These are phyloP conservation scores for Neoarius graeffei DNA, from an alignment of 2,113 vertebrate genomes.

Conservation along the genomic window DNA sequence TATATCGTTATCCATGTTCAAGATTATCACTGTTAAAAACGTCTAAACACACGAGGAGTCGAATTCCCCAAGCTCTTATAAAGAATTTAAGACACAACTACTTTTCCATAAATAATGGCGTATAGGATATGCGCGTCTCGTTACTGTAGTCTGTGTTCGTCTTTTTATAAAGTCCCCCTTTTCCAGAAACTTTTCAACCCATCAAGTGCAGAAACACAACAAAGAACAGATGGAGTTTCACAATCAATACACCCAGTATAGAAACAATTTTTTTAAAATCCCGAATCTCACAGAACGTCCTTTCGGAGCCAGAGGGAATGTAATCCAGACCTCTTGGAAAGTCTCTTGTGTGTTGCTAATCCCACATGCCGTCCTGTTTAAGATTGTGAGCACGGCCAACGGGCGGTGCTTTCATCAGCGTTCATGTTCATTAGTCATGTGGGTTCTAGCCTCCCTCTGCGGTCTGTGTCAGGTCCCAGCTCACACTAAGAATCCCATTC, in stretches of 20 bases:
- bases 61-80: not conserved
- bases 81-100: not conserved
- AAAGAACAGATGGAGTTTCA: slow-evolving; percentile 48
- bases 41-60: not conserved
- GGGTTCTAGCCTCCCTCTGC: slow-evolving; percentile 12
- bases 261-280: not conserved
- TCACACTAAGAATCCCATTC: not conserved
- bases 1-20: not conserved
- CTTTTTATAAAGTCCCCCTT: not conserved
- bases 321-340: slow-evolving; percentile 35
- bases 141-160: not conserved
- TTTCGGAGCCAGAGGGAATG: slow-evolving; percentile 36
- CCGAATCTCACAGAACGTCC: slow-evolving; percentile 30
- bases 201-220: slow-evolving; percentile 37
- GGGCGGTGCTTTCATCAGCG: slow-evolving; percentile 26
- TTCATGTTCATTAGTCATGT: slow-evolving; percentile 15
- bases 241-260: slow-evolving; percentile 43
- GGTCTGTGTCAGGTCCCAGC: not conserved
- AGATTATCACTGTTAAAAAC: not conserved
- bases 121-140: not conserved
- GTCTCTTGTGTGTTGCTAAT: slow-evolving; percentile 36
- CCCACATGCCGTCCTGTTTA: slow-evolving; percentile 36
- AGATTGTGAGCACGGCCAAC: not conserved
- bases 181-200: slow-evolving; percentile 34
- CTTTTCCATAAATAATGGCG: slow-evolving; percentile 15